Evolutionary conservation across 2,113 vertebrate species (phyloP), one percentile per base, ranked within the genome.

Genomic region (Amazona vittata): DNA sequence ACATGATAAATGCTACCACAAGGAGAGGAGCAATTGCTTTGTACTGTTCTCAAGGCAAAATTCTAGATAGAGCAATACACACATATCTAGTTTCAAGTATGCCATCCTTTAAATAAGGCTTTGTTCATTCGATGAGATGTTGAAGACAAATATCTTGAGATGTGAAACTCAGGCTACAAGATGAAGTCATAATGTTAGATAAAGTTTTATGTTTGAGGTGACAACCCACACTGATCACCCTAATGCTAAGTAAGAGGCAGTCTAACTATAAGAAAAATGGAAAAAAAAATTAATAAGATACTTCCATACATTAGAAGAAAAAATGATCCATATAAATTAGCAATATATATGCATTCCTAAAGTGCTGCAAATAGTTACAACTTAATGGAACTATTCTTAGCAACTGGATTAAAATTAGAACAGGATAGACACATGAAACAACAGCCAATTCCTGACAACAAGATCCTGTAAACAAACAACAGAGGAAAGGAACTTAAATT

Each of bases 381-480:
- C 3, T 70, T 22, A 90, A 24, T 62, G 63, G 7, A 93, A 67
- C 20, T 90, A 26, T 64, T 83, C 8, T 90, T 78, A 49, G 13
- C 21, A 16, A 78, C 15, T 35, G 18, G 12, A 89, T 89, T 77
- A 92, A 96, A 93, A 93, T 52, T 67, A 78, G 76, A 90, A 92
- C 80, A 90, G 41, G 83, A 81, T 74, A 86, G 86, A 67, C 53
- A 0, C 47, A 86, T 28, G 37, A 78, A 83, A 86, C 86, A 60
- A 8, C 33, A 89, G 60, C 18, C 60, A 78, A 46, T 81, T 94
- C 60, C 46, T 92, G 73, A 81, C 80, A 90, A 18, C 29, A 44
- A 82, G 68, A 86, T 90, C 68, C 57, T 89, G 84, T 78, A 89
- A 95, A 94, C 81, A 96, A 91, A 73, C 44, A 84, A 49, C 31